Evolutionary conservation across 2,113 vertebrate genomes (phyloP).

Genomic region (Arizona elegans): DNA sequence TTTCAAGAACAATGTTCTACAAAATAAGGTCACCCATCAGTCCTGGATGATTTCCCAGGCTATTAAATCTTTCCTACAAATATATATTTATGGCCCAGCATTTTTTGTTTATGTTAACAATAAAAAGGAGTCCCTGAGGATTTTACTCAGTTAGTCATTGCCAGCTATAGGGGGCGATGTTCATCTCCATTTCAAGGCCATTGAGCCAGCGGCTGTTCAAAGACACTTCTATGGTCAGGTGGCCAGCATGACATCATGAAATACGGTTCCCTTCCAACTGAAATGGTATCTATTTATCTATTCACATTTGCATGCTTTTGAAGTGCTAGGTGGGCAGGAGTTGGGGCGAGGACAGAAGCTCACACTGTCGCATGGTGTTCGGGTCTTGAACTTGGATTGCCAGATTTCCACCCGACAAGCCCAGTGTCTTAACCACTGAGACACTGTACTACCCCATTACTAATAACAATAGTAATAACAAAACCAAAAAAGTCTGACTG

Average conservation of each 20-base stretch:
- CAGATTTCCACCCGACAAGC: not conserved
- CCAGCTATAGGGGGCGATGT: not conserved
- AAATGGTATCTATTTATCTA: not conserved
- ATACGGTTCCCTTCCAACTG: not conserved
- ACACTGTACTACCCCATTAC: not conserved
- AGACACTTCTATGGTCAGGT: not conserved
- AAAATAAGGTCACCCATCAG: not conserved
- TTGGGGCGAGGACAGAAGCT: not conserved
- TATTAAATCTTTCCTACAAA: not conserved
- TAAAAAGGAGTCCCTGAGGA: not conserved
- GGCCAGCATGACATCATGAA: not conserved
- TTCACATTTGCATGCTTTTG: not conserved
- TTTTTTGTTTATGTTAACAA: not conserved
- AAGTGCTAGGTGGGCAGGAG: not conserved
- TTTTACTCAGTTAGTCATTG: not conserved
- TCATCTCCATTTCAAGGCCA: not conserved
- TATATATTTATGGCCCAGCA: not conserved
- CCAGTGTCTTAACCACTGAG: not conserved
- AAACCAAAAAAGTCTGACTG: not conserved
- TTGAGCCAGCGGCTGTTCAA: not conserved
- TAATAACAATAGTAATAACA: not conserved
- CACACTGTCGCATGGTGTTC: not conserved
- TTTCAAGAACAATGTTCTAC: not conserved
- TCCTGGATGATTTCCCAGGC: not conserved
- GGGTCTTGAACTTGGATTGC: not conserved